Conservation (phyloP, 1,140 invertebrate species). For the Drosophila ogumai region DNA sequence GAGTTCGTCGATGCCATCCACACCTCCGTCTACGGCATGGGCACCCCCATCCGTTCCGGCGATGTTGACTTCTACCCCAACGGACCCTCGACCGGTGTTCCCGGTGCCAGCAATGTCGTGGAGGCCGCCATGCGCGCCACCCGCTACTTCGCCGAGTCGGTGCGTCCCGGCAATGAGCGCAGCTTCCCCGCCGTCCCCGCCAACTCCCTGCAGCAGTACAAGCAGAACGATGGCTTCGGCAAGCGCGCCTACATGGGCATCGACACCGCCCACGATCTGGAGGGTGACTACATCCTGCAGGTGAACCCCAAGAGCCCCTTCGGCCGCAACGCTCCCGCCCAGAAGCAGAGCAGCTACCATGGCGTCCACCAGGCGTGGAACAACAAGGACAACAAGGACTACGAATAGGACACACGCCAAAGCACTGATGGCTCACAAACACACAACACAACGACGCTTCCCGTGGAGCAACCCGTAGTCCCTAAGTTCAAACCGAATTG, state of each 20-base stretch:
- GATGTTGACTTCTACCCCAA: slow-evolving; percentile 93
- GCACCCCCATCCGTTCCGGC: slow-evolving; percentile 88
- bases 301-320: slow-evolving; percentile 81
- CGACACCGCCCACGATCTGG: slow-evolving; percentile 61
- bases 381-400: slow-evolving; percentile 50
- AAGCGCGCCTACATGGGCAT: slow-evolving; percentile 83
- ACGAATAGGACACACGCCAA: slow-evolving; percentile 13
- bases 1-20: slow-evolving; percentile 90
- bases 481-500: slow-evolving; percentile 48
- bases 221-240: slow-evolving; percentile 75
- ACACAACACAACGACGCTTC: slow-evolving; percentile 23
- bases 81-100: slow-evolving; percentile 85
- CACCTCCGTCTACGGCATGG: slow-evolving; percentile 90
- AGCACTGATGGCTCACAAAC: not conserved
- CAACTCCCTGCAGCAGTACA: slow-evolving; percentile 73
- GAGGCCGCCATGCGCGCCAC: slow-evolving; percentile 89
- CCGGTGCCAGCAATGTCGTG: slow-evolving; percentile 86
- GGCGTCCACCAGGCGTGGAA: slow-evolving; percentile 65
- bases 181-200: slow-evolving; percentile 77
- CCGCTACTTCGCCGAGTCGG: slow-evolving; percentile 87
- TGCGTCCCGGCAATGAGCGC: slow-evolving; percentile 85
- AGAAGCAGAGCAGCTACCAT: slow-evolving; percentile 71
- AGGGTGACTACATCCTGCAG: slow-evolving; percentile 80
- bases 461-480: slow-evolving; percentile 29
- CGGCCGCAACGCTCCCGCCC: slow-evolving; percentile 73